Base-by-base conservation (phyloP, 2,113 vertebrate genomes). In the Grus americana region DNA sequence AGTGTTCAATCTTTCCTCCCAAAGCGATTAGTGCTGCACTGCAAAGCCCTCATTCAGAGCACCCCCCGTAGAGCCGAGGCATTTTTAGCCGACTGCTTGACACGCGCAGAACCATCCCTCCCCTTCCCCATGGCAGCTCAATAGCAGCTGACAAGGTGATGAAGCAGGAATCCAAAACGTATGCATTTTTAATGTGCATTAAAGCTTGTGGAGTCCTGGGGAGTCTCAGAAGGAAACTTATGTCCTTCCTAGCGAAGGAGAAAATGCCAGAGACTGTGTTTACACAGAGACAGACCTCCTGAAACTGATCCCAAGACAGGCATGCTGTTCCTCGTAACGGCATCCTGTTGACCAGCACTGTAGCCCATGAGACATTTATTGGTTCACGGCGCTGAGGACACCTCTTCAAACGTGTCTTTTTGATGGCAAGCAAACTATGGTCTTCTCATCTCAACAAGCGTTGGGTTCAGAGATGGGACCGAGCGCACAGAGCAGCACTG, bases 21-120 rank as follows among this genome's bases (percentile, higher is more conserved):
- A 0, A 55, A 94, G 79, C 9, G 86, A 95, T 93, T 57, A 96
- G 79, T 2, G 6, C 83, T 42, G 85, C 6, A 22, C 65, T 24
- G 74, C 58, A 59, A 71, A 86, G 59, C 93, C 93, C 73, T 87
- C 88, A 65, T 75, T 86, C 79, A 57, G 50, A 94, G 93, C 90
- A 62, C 22, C 85, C 81, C 95, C 91, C 4, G 27, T 36, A 84
- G 91, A 79, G 73, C 79, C 42, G 6, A 67, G 58, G 73, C 57
- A 30, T 42, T 88, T 85, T 87, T 52, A 96, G 74, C 57, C 6
- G 30, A 47, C 74, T 61, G 78, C 63, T 79, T 72, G 83, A 88
- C 79, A 83, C 3, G 1, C 21, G 65, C 70, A 88, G 80, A 86
- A 40, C 58, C 66, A 17, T 29, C 81, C 42, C 70, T 74, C 62